These are phyloP conservation scores for Adoxophyes honmai DNA, from an alignment of 1,140 invertebrate genomes.

Conservation along the genomic window DNA sequence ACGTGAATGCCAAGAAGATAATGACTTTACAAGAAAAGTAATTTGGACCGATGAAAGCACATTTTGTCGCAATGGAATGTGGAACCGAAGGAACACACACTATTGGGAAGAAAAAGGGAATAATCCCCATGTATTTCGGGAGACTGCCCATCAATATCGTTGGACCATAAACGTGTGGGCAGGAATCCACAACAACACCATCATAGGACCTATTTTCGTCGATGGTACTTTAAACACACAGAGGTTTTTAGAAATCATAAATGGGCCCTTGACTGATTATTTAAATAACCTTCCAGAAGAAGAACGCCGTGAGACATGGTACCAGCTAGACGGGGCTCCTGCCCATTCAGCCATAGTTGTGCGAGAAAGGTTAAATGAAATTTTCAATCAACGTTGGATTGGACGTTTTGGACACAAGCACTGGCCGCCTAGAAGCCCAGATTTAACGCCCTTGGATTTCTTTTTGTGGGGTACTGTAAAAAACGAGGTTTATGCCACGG, in stretches of 20 bases:
- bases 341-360: neutral
- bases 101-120: neutral
- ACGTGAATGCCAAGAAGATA: neutral
- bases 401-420: conserved; percentile 16
- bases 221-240: neutral
- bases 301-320: neutral
- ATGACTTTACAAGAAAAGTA: neutral
- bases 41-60: neutral
- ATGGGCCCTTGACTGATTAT: neutral
- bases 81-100: neutral
- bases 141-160: conserved; percentile 13
- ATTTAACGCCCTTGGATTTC: conserved; percentile 20
- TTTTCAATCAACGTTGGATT: conserved; percentile 16
- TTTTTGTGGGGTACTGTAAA: conserved; percentile 16
- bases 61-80: neutral
- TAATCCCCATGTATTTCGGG: neutral
- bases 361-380: neutral
- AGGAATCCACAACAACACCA: conserved; percentile 10
- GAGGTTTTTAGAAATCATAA: neutral
- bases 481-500: no score
- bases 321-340: conserved; percentile 2
- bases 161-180: conserved; percentile 20
- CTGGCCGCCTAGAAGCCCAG: conserved; percentile 14
- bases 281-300: neutral
- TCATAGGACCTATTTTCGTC: conserved; percentile 17